A percentile compares a stretch with the other conserved stretches of the same genome.
Evolutionary conservation across 2,888 invertebrate genomes (phyloP).

Genomic region (Hipparchia semele): DNA sequence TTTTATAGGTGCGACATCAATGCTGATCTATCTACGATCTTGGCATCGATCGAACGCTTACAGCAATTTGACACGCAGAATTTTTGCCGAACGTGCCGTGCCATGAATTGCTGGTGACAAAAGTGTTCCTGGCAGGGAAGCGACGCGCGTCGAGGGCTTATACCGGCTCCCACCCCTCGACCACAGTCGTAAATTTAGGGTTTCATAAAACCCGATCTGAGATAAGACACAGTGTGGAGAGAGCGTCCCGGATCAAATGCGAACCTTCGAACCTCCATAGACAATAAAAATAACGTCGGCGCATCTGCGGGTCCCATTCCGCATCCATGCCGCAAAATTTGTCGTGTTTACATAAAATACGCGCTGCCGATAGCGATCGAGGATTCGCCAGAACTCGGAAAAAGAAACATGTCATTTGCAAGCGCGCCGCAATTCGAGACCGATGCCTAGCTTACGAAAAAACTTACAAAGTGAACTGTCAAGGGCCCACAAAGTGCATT

Average conservation of each 20-base stretch:
- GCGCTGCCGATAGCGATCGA: conserved; percentile 71
- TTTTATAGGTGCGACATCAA: conserved; percentile 20
- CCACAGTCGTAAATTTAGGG: conserved; percentile 83
- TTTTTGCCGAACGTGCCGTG: conserved; percentile 76
- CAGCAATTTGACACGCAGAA: conserved; percentile 75
- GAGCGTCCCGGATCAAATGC: conserved; percentile 80
- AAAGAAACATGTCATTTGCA: conserved; percentile 67
- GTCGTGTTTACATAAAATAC: conserved; percentile 82
- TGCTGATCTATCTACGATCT: conserved; percentile 45
- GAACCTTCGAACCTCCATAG: conserved; percentile 69
- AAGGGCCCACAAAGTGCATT: conserved; percentile 77
- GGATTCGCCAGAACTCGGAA: conserved; percentile 67
- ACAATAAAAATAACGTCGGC: conserved; percentile 78
- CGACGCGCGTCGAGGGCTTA: conserved; percentile 73
- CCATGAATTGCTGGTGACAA: conserved; percentile 79
- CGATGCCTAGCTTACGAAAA: conserved; percentile 48
- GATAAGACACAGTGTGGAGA: conserved; percentile 82
- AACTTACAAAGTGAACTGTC: conserved; percentile 71
- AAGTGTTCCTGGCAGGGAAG: conserved; percentile 75
- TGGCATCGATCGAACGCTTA: conserved; percentile 60
- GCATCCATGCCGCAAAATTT: conserved; percentile 70
- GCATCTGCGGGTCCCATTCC: conserved; percentile 78
- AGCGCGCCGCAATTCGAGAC: conserved; percentile 65
- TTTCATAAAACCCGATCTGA: conserved; percentile 83
- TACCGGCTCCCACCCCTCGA: conserved; percentile 75